Percentiles rank a stretch among this genome's conserved stretches.
phyloP scores from a whole-genome alignment of 2,888 invertebrate species.

The Stramonita haemastoma region DNA sequence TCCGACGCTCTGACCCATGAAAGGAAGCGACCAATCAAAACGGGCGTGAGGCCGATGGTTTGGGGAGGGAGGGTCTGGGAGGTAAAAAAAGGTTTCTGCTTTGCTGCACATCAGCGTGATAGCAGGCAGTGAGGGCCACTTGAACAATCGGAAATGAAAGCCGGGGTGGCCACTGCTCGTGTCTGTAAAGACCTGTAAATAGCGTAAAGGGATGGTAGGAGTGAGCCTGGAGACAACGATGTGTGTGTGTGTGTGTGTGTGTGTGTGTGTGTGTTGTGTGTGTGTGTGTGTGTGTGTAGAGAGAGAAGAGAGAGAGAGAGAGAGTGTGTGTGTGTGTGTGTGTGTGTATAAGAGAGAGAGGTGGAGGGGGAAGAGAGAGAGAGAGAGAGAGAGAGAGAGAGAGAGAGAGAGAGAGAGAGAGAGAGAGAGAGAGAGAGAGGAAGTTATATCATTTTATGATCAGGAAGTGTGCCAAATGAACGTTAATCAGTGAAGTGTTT shows the following conservation, averaged over 20 bases:
- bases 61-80: neutral
- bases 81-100: conserved; percentile 30
- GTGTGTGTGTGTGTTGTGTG: neutral
- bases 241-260: neutral
- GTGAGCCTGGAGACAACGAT: neutral
- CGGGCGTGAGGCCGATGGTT: neutral
- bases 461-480: neutral
- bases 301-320: neutral
- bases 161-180: neutral
- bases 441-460: no score
- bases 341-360: neutral
- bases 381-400: conserved; percentile 25
- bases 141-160: conserved; percentile 37
- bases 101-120: conserved; percentile 10
- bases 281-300: neutral
- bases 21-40: conserved; percentile 29
- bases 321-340: neutral
- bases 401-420: conserved; percentile 10
- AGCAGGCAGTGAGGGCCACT: conserved; percentile 24
- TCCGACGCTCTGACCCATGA: conserved; percentile 18
- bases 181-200: neutral
- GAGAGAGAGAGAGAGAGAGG: neutral
- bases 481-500: neutral
- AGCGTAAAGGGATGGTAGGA: neutral
- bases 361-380: neutral